Percentiles rank a stretch among this genome's conserved stretches.
These are phyloP conservation scores for Butorides virescens DNA, from an alignment of 2,113 vertebrate genomes.

Conservation along the genomic window DNA sequence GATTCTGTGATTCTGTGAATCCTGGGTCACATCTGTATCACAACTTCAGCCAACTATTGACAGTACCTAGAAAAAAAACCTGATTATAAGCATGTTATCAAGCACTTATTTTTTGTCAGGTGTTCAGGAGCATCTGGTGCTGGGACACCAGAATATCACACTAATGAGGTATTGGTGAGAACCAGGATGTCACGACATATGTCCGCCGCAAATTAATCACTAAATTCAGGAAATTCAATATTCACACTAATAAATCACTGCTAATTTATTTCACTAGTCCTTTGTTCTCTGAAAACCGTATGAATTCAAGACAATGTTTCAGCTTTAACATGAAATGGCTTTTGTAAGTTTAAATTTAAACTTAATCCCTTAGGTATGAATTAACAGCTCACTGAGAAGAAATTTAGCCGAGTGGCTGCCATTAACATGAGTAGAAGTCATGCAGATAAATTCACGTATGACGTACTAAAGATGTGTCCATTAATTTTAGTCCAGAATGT, in stretches of 20 bases:
- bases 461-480: conserved; percentile 23
- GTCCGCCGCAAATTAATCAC: background rate
- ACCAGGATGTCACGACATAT: background rate
- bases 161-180: background rate
- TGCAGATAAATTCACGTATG: conserved; percentile 33
- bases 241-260: background rate
- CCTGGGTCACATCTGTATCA: background rate
- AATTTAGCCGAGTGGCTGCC: conserved; percentile 17
- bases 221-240: background rate
- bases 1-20: background rate
- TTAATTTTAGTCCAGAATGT: conserved; percentile 43
- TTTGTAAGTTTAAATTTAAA: conserved; percentile 57
- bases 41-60: background rate
- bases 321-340: conserved; percentile 18
- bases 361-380: conserved; percentile 37
- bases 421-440: conserved; percentile 36
- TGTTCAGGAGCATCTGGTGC: background rate
- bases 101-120: background rate
- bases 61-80: background rate
- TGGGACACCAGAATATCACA: background rate
- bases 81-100: background rate
- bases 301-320: conserved; percentile 18
- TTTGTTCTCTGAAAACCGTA: background rate
- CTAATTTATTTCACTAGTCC: conserved; percentile 1
- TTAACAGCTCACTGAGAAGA: conserved; percentile 36